A percentile compares a stretch with the other conserved stretches of the same genome.
phyloP scores from a whole-genome alignment of 64 coral and sea anemone genomes.

The Stichodactyla mertensii region DNA sequence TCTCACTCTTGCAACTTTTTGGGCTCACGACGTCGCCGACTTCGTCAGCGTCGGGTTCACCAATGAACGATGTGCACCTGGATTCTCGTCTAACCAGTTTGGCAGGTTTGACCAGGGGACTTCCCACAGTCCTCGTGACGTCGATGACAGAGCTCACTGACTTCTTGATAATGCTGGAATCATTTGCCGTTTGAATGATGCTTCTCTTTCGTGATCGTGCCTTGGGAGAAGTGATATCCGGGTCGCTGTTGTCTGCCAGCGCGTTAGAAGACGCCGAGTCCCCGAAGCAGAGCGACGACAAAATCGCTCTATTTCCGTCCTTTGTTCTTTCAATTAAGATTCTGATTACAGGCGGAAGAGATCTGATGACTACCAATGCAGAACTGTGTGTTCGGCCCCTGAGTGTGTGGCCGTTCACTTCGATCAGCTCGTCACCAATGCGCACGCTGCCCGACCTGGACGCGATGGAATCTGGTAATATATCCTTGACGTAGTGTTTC shows the following conservation, averaged over 20 bases:
- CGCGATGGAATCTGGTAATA: constrained; percentile 72
- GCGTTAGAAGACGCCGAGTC: not conserved
- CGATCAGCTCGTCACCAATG: constrained; percentile 64
- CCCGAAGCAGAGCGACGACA: not conserved
- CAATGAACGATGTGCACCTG: constrained; percentile 53
- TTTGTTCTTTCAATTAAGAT: constrained; percentile 48
- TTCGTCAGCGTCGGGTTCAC: not conserved
- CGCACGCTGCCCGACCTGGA: constrained; percentile 58
- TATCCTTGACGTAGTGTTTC: constrained; percentile 64
- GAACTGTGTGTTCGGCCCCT: constrained; percentile 37
- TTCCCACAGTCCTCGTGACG: constrained; percentile 15
- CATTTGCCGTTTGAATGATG: constrained; percentile 24
- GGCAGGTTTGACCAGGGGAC: constrained; percentile 10
- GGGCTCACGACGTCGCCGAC: not conserved
- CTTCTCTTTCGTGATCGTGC: constrained; percentile 33
- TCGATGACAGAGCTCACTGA: constrained; percentile 30
- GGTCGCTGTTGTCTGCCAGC: not conserved
- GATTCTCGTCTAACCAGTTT: constrained; percentile 43
- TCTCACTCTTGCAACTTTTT: not conserved
- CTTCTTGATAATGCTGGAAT: constrained; percentile 34
- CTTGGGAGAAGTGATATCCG: constrained; percentile 42
- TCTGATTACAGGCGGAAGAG: constrained; percentile 51
- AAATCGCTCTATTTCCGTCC: constrained; percentile 26
- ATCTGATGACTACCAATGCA: constrained; percentile 34
- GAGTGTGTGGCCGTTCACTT: constrained; percentile 50